phyloP scores from a whole-genome alignment of 2,113 vertebrate genomes.

The Spheniscus mendiculus region DNA sequence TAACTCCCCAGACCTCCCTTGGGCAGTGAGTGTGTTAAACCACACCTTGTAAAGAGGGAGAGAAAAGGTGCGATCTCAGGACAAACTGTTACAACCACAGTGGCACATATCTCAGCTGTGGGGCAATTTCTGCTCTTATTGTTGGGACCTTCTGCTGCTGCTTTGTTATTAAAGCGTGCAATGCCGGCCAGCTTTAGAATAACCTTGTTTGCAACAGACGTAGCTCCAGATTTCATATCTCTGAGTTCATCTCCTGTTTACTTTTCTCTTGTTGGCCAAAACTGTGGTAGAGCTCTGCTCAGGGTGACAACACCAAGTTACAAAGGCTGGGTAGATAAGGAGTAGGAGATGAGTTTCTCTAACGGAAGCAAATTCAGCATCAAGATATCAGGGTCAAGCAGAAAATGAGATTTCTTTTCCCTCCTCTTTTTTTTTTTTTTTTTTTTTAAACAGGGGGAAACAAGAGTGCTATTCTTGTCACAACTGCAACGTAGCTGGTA shows the following conservation, averaged over 20 bases:
- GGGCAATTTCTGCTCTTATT: neutral
- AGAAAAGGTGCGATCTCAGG: neutral
- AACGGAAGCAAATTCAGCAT: neutral
- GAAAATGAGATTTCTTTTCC: neutral
- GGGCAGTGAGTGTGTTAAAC: neutral
- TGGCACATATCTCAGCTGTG: neutral
- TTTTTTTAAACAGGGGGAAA: neutral
- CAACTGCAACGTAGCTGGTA: neutral
- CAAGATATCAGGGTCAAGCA: neutral
- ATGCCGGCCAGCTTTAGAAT: neutral
- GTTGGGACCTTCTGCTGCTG: neutral
- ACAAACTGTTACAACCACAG: neutral
- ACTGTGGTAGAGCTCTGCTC: neutral
- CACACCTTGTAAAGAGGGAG: neutral
- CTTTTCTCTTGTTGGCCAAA: constrained; percentile 2
- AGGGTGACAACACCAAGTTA: neutral
- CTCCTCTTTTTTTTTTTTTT: neutral
- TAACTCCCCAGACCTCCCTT: neutral
- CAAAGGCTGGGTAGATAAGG: constrained; percentile 12
- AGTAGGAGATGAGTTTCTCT: neutral
- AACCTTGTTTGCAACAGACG: neutral
- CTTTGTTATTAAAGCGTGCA: neutral
- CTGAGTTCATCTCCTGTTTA: neutral
- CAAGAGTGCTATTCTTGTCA: neutral
- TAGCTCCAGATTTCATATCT: neutral